Conservation (phyloP, 2,888 invertebrate genomes). For the Agriotes lineatus region DNA sequence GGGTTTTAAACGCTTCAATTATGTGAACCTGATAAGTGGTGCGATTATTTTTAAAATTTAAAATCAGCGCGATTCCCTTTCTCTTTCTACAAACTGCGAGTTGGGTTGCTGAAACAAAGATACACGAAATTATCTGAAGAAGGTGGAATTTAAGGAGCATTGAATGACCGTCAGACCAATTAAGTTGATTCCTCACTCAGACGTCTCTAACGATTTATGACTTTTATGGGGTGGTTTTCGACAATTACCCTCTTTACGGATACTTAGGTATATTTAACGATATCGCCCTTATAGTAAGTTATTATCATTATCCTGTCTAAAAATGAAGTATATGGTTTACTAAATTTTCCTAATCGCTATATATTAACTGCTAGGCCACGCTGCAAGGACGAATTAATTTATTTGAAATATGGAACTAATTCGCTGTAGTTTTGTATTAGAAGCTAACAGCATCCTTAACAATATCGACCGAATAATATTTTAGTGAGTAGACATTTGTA, state of each 20-base stretch:
- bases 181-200: constrained; percentile 39
- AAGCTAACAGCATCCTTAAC: too few relatives aligned
- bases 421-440: too few relatives aligned
- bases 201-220: constrained; percentile 47
- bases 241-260: constrained; percentile 48
- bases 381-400: neutral
- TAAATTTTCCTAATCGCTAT: neutral
- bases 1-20: constrained; percentile 46
- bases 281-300: constrained; percentile 29
- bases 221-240: constrained; percentile 48
- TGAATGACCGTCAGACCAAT: constrained; percentile 34
- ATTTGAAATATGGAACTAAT: too few relatives aligned
- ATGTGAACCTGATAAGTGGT: constrained; percentile 36
- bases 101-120: constrained; percentile 24
- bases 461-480: too few relatives aligned
- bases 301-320: constrained; percentile 28
- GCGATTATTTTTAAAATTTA: constrained; percentile 30
- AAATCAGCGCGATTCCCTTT: constrained; percentile 14
- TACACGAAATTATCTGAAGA: constrained; percentile 3
- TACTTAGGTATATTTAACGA: constrained; percentile 47
- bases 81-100: neutral
- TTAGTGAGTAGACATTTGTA: too few relatives aligned
- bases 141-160: constrained; percentile 23
- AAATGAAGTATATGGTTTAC: constrained; percentile 20
- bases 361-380: neutral